Evolutionary conservation across 2,797 vertebrate species (phyloP).

Genomic region (Yasuhikotakia modesta): DNA sequence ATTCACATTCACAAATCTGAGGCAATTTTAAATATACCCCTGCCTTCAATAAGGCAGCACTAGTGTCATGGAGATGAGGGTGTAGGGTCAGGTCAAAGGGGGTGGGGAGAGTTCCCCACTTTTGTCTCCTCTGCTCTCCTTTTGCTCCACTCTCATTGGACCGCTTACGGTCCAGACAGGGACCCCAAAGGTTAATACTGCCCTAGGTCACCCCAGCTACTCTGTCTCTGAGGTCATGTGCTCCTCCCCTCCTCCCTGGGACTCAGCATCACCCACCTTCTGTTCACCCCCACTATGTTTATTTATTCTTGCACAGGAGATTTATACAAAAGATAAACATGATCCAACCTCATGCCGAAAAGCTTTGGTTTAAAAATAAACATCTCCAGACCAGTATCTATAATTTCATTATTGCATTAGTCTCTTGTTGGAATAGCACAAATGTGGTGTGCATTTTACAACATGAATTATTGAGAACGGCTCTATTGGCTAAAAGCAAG

Average conservation of each 20-base stretch:
- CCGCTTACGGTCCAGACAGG: conserved; percentile 65
- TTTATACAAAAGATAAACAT: conserved; percentile 23
- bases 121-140: conserved; percentile 65
- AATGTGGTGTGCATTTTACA: neutral
- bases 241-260: conserved; percentile 42
- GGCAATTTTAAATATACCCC: conserved; percentile 70
- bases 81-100: conserved; percentile 74
- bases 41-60: conserved; percentile 57
- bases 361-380: conserved; percentile 46
- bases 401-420: neutral
- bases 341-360: conserved; percentile 37
- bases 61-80: conserved; percentile 80
- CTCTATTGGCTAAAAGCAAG: neutral
- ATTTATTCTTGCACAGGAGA: conserved; percentile 47
- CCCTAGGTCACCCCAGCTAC: conserved; percentile 56
- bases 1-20: conserved; percentile 65
- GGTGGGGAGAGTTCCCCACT: conserved; percentile 55
- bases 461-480: neutral
- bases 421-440: neutral
- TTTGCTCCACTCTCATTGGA: conserved; percentile 49
- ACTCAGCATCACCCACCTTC: conserved; percentile 52
- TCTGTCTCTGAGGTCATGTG: conserved; percentile 64
- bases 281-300: conserved; percentile 51
- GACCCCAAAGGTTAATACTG: conserved; percentile 60
- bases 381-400: neutral